These are phyloP conservation scores for Archegozetes longisetosus DNA, from an alignment of 1,140 invertebrate genomes.

Conservation along the genomic window DNA sequence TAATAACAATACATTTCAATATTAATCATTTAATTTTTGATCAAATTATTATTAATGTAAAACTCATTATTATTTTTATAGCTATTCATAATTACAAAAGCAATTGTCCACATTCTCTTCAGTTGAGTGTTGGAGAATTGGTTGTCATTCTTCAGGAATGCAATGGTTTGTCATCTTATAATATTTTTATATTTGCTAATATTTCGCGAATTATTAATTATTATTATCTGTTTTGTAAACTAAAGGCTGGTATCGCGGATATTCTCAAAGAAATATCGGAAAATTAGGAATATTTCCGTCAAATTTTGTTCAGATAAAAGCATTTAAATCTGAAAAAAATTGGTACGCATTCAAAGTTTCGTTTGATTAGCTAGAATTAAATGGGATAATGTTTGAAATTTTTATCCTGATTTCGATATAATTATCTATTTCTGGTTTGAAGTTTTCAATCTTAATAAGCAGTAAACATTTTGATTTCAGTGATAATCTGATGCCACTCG, in stretches of 20 bases:
- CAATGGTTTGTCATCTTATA: constrained; percentile 30
- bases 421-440: no score
- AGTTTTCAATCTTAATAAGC: no score
- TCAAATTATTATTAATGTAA: neutral
- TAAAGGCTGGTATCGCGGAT: constrained; percentile 68
- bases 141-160: constrained; percentile 79
- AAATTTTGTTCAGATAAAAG: constrained; percentile 51
- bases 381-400: no score
- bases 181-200: neutral
- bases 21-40: neutral
- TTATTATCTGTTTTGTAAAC: no score
- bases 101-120: constrained; percentile 56
- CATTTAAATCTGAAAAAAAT: constrained; percentile 45
- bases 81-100: constrained; percentile 78
- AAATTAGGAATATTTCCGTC: constrained; percentile 67
- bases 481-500: neutral
- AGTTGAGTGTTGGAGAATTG: constrained; percentile 73
- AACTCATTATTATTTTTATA: constrained; percentile 34
- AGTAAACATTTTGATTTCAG: no score
- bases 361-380: no score
- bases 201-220: no score
- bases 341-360: neutral
- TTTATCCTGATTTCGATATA: no score
- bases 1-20: neutral
- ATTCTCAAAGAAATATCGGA: constrained; percentile 55